Evolutionary conservation across 1,140 invertebrate species (phyloP), one percentile per base, ranked within the genome.

Genomic region (Halictus rubicundus): DNA sequence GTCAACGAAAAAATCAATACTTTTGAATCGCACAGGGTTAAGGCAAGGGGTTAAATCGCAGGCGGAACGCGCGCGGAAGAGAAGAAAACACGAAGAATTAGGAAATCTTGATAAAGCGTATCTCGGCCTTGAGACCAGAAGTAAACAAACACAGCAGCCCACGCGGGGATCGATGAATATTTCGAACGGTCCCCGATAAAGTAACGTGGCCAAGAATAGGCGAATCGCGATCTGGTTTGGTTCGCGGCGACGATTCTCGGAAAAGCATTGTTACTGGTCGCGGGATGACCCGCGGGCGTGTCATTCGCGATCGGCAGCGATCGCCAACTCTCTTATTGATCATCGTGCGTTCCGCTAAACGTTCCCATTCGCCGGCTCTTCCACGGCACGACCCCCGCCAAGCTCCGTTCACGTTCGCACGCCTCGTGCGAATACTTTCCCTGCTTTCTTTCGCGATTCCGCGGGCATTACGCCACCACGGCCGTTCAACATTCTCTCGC

Each of bases 401-500:
- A 14, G 25, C 0, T 21, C n/a, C 2, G 25, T 66, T 19, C 32
- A 25, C 32, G 52, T 32, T 46, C 32, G 32, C 32, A 32, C 32
- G 32, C 32, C 32, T 68, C 42, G 23, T 80, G 68, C 39, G 7
- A 61, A 66, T 68, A 68, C 72, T 68, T 75, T 75, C 71, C 32
- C 64, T 52, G 71, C 72, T 76, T 68, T 80, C 72, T 80, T 61
- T 68, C 23, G n/a, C 63, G 66, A 77, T 19, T 23, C 54, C 46
- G 42, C 19, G 27, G 25, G 46, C 70, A 59, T 74, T 75, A 68
- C 71, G 27, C 52, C 70, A 68, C 78, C 23, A 5, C 32, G 2
- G 21, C 16, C 32, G 10, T 21, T n/a, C 21, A 21, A 6, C 7
- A 8, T 7, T n/a, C 42, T n/a, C 42, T n/a, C 21, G 21, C 54